phyloP scores from a whole-genome alignment of 2,797 vertebrate species.

The Silurus aristotelis region DNA sequence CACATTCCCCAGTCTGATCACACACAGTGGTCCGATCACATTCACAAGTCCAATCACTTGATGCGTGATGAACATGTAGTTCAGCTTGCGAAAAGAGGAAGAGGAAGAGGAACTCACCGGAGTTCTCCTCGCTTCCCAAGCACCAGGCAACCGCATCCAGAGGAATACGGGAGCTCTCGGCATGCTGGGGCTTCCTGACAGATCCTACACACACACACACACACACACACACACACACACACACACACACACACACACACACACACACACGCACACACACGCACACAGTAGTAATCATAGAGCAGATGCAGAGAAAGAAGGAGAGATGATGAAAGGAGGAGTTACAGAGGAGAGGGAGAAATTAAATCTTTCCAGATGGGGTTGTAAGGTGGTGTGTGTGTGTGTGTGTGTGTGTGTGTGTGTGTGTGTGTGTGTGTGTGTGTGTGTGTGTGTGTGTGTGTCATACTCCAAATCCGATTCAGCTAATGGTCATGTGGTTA shows the following conservation, averaged over 20 bases:
- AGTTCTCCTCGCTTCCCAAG: conserved; percentile 73
- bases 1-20: too few relatives aligned
- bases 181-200: conserved; percentile 93
- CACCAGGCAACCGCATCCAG: conserved; percentile 82
- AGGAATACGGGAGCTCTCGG: conserved; percentile 91
- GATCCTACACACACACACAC: conserved; percentile 77
- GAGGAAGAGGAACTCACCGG: conserved; percentile 57
- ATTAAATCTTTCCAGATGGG: conserved; percentile 58
- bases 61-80: too few relatives aligned
- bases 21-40: too few relatives aligned
- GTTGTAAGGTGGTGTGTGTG: conserved; percentile 38
- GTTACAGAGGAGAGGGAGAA: not conserved
- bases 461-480: conserved; percentile 37
- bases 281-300: conserved; percentile 53
- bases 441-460: conserved; percentile 24
- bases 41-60: not conserved
- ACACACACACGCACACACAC: conserved; percentile 11
- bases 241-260: conserved; percentile 52
- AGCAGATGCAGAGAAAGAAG: conserved; percentile 11
- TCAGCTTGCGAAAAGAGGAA: not conserved
- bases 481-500: conserved; percentile 24
- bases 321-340: conserved; percentile 9
- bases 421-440: conserved; percentile 33
- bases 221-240: conserved; percentile 64
- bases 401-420: not conserved